Conservation (phyloP, 2,888 invertebrate genomes). For the Oscheius sp. region DNA sequence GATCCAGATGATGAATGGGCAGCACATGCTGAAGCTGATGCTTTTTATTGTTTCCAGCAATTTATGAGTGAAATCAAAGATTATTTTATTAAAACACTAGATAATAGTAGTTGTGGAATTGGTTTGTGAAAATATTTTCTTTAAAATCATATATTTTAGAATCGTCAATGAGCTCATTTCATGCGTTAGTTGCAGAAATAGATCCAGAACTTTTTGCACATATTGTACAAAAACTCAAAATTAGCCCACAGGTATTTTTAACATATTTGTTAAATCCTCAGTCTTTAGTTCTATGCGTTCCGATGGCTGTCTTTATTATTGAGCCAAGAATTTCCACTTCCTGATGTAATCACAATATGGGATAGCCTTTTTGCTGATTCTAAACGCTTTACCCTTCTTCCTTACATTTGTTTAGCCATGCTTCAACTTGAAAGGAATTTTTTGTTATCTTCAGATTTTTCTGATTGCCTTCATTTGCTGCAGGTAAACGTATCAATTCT, state of each 20-base stretch:
- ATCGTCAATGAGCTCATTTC: slow-evolving; percentile 84
- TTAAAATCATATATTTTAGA: slow-evolving; percentile 71
- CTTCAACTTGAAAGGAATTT: slow-evolving; percentile 91
- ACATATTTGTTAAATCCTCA: neutral
- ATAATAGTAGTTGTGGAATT: slow-evolving; percentile 77
- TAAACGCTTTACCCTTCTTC: slow-evolving; percentile 84
- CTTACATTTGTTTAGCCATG: slow-evolving; percentile 95
- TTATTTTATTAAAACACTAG: slow-evolving; percentile 90
- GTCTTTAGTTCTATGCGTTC: slow-evolving; percentile 77
- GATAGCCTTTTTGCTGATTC: slow-evolving; percentile 93
- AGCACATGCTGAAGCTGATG: slow-evolving; percentile 95
- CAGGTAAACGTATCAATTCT: slow-evolving; percentile 78
- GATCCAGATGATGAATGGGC: slow-evolving; percentile 85
- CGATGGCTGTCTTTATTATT: slow-evolving; percentile 94
- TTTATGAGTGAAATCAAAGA: slow-evolving; percentile 97
- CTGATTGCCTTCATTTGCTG: slow-evolving; percentile 90
- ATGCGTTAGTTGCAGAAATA: slow-evolving; percentile 82
- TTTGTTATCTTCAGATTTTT: slow-evolving; percentile 88
- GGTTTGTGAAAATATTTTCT: slow-evolving; percentile 45
- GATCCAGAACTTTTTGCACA: slow-evolving; percentile 84
- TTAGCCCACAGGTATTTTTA: slow-evolving; percentile 83
- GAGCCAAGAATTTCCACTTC: slow-evolving; percentile 96
- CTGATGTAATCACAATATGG: slow-evolving; percentile 97
- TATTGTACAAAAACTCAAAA: slow-evolving; percentile 83
- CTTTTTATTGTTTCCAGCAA: slow-evolving; percentile 97